Percentiles rank a stretch among this genome's conserved stretches.
phyloP scores from a whole-genome alignment of 2,113 vertebrate species.

The Rhea americana region DNA sequence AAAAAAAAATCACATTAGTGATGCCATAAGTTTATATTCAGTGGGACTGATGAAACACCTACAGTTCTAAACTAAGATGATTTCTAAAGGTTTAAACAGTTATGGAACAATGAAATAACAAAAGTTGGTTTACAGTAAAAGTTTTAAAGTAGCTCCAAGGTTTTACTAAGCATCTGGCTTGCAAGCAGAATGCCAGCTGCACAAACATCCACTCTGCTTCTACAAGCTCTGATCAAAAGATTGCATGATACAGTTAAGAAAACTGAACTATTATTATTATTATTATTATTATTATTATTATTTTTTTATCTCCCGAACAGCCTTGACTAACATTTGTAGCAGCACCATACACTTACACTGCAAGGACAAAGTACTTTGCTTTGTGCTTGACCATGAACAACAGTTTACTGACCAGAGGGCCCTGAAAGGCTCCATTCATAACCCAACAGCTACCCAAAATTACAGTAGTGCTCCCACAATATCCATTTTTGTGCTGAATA shows the following conservation, averaged over 20 bases:
- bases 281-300: too few relatives aligned
- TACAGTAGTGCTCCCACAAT: background rate
- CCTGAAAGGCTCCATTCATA: background rate
- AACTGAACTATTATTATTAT: too few relatives aligned
- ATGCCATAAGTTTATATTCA: background rate
- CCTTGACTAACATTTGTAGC: slow-evolving; percentile 17
- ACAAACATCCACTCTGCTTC: background rate
- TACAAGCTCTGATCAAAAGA: background rate
- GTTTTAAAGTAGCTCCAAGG: background rate
- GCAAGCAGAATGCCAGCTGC: background rate
- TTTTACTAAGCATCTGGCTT: background rate
- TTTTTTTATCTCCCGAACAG: slow-evolving; percentile 29
- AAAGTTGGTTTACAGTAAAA: background rate
- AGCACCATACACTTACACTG: slow-evolving; percentile 18
- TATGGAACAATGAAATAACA: background rate
- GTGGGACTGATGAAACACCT: background rate
- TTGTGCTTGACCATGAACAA: background rate
- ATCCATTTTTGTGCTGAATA: background rate
- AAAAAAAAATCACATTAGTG: background rate
- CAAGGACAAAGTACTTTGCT: slow-evolving; percentile 9
- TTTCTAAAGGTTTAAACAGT: background rate
- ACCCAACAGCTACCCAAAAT: background rate
- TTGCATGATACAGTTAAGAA: background rate
- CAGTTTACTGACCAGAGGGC: background rate
- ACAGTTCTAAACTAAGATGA: background rate